Conservation (phyloP, 2,888 invertebrate species). For the Pterostichus niger region DNA sequence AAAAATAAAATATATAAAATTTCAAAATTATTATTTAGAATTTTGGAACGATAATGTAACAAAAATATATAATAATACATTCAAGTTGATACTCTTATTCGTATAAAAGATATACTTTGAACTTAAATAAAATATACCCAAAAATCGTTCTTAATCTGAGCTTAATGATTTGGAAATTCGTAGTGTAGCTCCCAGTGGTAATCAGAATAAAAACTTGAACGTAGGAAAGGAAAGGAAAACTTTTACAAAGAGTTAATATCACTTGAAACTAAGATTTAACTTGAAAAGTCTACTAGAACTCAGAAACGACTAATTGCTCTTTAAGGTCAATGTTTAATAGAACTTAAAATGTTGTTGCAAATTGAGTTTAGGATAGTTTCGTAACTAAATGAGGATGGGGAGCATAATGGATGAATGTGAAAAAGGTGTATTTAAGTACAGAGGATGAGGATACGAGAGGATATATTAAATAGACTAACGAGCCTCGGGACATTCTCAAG, state of each 20-base stretch:
- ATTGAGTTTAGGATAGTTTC: slow-evolving; percentile 47
- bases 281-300: slow-evolving; percentile 43
- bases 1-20: too few species aligned
- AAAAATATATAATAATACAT: too few species aligned
- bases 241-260: slow-evolving; percentile 48
- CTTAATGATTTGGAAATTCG: slow-evolving; percentile 39
- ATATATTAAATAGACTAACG: background rate
- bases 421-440: slow-evolving; percentile 21
- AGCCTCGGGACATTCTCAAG: background rate
- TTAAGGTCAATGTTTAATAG: slow-evolving; percentile 52
- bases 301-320: slow-evolving; percentile 46
- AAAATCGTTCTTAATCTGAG: slow-evolving; percentile 14
- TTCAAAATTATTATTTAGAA: too few species aligned
- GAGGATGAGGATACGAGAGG: background rate
- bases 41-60: too few species aligned
- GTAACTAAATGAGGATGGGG: slow-evolving; percentile 1
- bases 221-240: slow-evolving; percentile 37
- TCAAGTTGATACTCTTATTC: too few species aligned
- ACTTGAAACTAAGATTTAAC: slow-evolving; percentile 54
- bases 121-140: too few species aligned
- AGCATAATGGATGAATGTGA: slow-evolving; percentile 32
- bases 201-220: slow-evolving; percentile 42
- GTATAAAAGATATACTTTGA: too few species aligned
- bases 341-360: slow-evolving; percentile 52
- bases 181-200: slow-evolving; percentile 30